Conservation (phyloP, 2,113 vertebrate genomes). For the Hystrix cristata region DNA sequence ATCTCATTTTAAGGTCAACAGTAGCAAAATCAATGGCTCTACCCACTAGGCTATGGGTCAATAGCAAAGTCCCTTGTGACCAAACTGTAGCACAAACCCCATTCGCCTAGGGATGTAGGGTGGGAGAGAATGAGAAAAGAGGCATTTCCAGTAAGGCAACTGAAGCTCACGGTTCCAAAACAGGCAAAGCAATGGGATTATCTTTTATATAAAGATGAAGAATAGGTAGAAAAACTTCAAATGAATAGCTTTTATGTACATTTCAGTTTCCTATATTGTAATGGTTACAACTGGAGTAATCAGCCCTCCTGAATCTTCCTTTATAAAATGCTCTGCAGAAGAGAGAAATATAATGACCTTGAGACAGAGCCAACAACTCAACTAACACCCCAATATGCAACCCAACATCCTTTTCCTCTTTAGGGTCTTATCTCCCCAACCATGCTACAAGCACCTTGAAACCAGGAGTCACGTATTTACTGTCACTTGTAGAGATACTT, state of each 20-base stretch:
- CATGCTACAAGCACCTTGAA: background rate
- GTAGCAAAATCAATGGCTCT: background rate
- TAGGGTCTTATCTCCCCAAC: background rate
- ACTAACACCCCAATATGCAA: background rate
- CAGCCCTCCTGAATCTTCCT: background rate
- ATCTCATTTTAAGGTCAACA: background rate
- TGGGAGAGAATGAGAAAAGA: background rate
- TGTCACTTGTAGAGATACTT: background rate
- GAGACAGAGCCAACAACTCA: background rate
- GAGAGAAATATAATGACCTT: background rate
- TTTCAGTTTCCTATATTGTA: background rate
- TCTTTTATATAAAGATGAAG: background rate
- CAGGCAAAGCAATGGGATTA: background rate
- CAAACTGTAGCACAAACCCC: background rate
- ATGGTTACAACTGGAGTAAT: background rate
- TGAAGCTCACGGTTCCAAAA: background rate
- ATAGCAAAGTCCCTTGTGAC: background rate
- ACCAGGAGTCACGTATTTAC: background rate
- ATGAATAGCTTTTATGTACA: background rate
- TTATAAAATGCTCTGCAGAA: background rate
- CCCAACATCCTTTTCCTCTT: background rate
- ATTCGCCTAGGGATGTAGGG: background rate
- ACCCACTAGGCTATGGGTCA: background rate
- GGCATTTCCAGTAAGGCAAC: background rate
- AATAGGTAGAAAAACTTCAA: background rate